Evolutionary conservation across 2,888 invertebrate genomes (phyloP), one percentile per base, ranked within the genome.

Genomic region (Gortyna flavago): DNA sequence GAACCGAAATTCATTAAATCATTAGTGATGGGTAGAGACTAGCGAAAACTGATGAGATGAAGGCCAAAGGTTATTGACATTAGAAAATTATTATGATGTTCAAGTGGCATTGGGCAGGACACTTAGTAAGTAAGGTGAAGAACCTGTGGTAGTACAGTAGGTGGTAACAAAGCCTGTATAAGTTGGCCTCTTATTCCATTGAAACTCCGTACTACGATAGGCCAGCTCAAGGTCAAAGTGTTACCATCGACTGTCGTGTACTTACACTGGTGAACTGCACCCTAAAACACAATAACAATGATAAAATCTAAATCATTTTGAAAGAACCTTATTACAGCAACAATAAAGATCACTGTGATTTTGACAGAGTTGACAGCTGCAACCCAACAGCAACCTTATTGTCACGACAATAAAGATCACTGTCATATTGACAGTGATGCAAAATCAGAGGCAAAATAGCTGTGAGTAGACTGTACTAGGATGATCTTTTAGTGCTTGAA

Each of bases 51-150:
- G 7, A 7, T n/a, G 77, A 77, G 7, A 7, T n/a, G 77, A 77
- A 83, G 77, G 82, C 59, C 29, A 59, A 1, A 64, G 68, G 80
- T 83, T 32, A 77, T 25, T 83, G 77, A 77, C 68, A 25, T 25
- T 6, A 29, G 35, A 74, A 80, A 80, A 81, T 8, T 32, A 54
- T 73, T 29, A 29, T 35, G 74, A 21, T 74, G 38, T 0, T 51
- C 32, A 32, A 18, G 8, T 54, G 59, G 71, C 59, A n/a, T 77
- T 77, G 35, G 41, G 29, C 29, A 44, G 51, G 41, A 64, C 77
- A 64, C 2, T 29, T 9, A 11, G 25, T 70, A 25, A 32, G 32
- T 41, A 29, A 18, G 32, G 6, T 71, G 25, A 65, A 38, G 38
- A 65, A 25, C 16, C 18, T 41, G n/a, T 38, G 18, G 38, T 41